Evolutionary conservation across 2,888 invertebrate genomes (phyloP), one percentile per base, ranked within the genome.

Genomic region (Branchipolynoe longqiensis): DNA sequence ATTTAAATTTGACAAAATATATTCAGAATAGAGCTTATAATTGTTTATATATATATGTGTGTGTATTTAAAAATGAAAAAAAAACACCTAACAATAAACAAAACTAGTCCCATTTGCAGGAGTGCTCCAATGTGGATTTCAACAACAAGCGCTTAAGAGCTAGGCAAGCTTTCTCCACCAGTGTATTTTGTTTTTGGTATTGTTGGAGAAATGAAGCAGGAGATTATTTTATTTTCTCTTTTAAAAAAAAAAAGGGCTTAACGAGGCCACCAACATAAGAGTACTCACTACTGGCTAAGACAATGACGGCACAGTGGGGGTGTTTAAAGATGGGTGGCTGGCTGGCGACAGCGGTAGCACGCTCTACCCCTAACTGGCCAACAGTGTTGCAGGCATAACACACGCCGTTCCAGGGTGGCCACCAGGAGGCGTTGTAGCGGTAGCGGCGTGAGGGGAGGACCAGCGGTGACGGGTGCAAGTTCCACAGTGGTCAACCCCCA

Each of bases 201-300:
- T 54, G 54, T 48, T 78, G 31, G 8, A 41, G 48, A 48, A 48
- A 48, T 54, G 28, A 78, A 78, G 78, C 78, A 78, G 78, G 78
- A 28, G 28, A 41, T 48, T n/a, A n/a, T n/a, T n/a, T n/a, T n/a
- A n/a, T n/a, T n/a, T n/a, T n/a, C n/a, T n/a, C n/a, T n/a, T n/a
- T n/a, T n/a, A n/a, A n/a, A n/a, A n/a, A n/a, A n/a, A 48, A 33
- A 33, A 41, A 78, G 54, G 78, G 41, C 78, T 78, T n/a, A n/a
- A 78, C 48, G 25, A 78, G 78, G 78, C 78, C 78, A 78, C 78
- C 78, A 78, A 78, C 78, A 78, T 69, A 78, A 78, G 78, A 78
- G 78, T 31, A 78, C n/a, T n/a, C n/a, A n/a, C 78, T 78, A 78
- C 78, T 78, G 78, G 48, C 78, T 78, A 78, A 41, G 54, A 78